These are phyloP conservation scores for Scrobipalpa atriplicella DNA, from an alignment of 2,888 invertebrate genomes.

Conservation along the genomic window DNA sequence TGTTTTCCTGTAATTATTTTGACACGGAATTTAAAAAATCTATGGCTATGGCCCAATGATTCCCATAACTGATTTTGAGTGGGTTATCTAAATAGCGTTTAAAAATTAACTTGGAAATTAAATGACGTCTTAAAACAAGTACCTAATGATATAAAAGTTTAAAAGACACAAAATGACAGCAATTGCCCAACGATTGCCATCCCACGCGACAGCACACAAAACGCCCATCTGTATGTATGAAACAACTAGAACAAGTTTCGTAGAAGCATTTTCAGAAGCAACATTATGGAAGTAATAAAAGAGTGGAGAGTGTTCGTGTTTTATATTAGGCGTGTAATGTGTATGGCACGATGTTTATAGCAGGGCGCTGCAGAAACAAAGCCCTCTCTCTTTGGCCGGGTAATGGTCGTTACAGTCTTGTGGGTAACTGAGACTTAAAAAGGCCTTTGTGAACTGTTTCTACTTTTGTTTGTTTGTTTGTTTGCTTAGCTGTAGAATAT, in stretches of 20 bases:
- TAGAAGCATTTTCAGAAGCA: slow-evolving; percentile 47
- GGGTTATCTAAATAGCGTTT: too few species aligned
- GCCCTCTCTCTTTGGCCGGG: slow-evolving; percentile 33
- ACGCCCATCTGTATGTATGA: slow-evolving; percentile 1
- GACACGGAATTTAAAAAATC: too few species aligned
- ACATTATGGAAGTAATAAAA: slow-evolving; percentile 54
- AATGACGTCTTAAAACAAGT: too few species aligned
- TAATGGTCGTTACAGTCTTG: slow-evolving; percentile 37
- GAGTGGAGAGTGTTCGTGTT: slow-evolving; percentile 42
- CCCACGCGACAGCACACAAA: not conserved
- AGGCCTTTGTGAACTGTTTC: slow-evolving; percentile 31
- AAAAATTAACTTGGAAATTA: too few species aligned
- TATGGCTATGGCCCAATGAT: too few species aligned
- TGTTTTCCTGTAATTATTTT: too few species aligned
- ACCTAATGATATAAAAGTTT: too few species aligned
- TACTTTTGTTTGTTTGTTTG: slow-evolving; percentile 24
- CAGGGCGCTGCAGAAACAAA: slow-evolving; percentile 39
- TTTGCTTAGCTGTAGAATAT: slow-evolving; percentile 3
- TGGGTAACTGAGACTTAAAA: slow-evolving; percentile 35
- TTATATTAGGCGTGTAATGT: slow-evolving; percentile 51
- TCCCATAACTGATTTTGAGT: too few species aligned
- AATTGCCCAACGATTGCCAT: not conserved
- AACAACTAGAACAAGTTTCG: slow-evolving; percentile 43
- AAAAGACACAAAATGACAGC: not conserved
- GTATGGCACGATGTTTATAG: slow-evolving; percentile 47